Base-by-base conservation (phyloP, 2,113 vertebrate genomes). In the Hystrix brachyura region DNA sequence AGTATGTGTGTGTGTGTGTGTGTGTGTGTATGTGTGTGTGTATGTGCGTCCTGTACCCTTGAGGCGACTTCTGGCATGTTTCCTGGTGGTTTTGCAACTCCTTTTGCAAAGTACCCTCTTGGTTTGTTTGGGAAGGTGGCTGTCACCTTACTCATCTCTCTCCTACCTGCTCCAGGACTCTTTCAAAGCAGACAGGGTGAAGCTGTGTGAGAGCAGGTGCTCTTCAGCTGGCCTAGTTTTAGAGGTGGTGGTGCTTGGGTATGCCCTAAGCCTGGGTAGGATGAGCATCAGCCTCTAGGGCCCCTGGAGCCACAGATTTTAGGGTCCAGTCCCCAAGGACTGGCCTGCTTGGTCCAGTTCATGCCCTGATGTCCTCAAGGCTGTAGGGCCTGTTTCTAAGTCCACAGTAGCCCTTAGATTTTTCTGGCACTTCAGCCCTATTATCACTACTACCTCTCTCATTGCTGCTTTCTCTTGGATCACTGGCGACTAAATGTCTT, bases 101-200 rank as follows among this genome's bases (percentile, higher is more conserved):
- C 97, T 96, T 98, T 98, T 97, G 98, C 98, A 92, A 98, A 98
- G 98, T 98, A 98, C 96, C 98, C 98, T 98, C 98, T 83, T 97
- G 97, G 98, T 98, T 97, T 95, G 91, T 25, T 78, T 18, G 14
- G 96, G 94, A 98, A 96, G 94, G 97, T 97, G 93, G 94, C 46
- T 34, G 76, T 43, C 78, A 32, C 32, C 0, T 8, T 27, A 5
- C 59, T 86, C 9, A 13, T 32, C 62, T 43, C 62, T 46, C 46
- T 85, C 80, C 79, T 78, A 46, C 90, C 74, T 76, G 84, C 51
- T 74, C 60, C 3, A 3, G 95, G 79, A 95, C 91, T 89, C 86
- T 14, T 18, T 46, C 10, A 1, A 64, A 74, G 57, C 65, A 38
- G 74, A 62, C 67, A 19, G 65, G 18, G 67, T n/a, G 32, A 69